Conservation (phyloP, 2,888 invertebrate species). For the Nomada fabriciana region DNA sequence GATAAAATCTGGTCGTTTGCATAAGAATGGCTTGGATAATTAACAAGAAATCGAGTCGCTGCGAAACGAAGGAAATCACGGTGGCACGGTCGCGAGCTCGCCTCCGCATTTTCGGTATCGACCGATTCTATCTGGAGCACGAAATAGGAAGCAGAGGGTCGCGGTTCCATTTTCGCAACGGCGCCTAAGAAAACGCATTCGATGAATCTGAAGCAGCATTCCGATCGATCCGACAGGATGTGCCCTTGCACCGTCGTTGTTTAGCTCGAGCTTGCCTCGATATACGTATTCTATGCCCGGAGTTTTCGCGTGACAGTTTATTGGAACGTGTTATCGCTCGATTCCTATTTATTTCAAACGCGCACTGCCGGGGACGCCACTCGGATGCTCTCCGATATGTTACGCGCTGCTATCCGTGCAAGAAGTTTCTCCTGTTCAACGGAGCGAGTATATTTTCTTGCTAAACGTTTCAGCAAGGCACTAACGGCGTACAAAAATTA, state of each 20-base stretch:
- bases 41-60: conserved; percentile 1
- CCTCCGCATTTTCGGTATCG: background rate
- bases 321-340: conserved; percentile 26
- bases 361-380: background rate
- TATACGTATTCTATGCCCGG: background rate
- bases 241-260: background rate
- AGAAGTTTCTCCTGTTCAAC: background rate
- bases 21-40: conserved; percentile 31
- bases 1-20: conserved; percentile 31
- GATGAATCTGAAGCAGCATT: background rate
- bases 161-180: background rate
- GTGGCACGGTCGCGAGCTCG: background rate
- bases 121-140: background rate
- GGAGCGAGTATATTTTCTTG: no score
- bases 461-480: background rate
- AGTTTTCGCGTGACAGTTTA: conserved; percentile 7
- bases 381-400: background rate
- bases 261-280: background rate
- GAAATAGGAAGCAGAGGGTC: background rate
- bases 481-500: no score
- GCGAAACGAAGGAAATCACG: conserved; percentile 23
- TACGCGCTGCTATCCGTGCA: background rate
- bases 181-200: background rate
- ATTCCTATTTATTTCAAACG: conserved; percentile 28
- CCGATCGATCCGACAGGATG: conserved; percentile 17